Evolutionary conservation across 1,140 invertebrate species (phyloP), one percentile per base, ranked within the genome.

Genomic region (Diploscapter pachys): DNA sequence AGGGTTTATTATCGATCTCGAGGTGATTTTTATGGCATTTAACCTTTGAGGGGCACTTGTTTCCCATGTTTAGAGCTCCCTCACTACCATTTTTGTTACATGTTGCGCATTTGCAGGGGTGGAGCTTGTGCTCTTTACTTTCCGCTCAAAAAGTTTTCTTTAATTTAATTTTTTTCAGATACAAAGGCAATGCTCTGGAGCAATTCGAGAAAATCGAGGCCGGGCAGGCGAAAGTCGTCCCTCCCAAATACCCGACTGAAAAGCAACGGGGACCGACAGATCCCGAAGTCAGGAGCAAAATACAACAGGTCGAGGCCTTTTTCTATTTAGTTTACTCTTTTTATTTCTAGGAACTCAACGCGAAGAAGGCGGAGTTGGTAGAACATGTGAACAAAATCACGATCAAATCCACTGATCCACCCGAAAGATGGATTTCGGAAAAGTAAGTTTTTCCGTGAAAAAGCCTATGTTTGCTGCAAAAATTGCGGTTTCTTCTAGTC

Each of bases 351-450:
- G 73, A 81, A 64, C 49, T 82, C n/a, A 54, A 56, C 5, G 57
- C 62, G 55, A 82, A 82, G 73, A 53, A 82, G 61, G 74, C 76
- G 31, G 54, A 70, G n/a, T 68, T 82, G 8, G 68, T 82, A 51
- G 74, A 78, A 5, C 81, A 80, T 63, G 71, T 80, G 65, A 78
- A 73, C 49, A 78, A 82, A 75, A 77, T 82, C 49, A 75, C 50
- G 4, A 80, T 82, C 48, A 76, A 4, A 9, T 82, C 81, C 9
- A 72, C 66, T 6, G 76, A 81, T 72, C 80, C 80, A 8, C 78
- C 74, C 3, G 69, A 81, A 11, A 53, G 71, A 62, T 70, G 62
- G 62, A 70, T 70, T 9, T 78, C 71, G 3, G 59, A 52, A 3
- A 76, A 73, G 73, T 74, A 11, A 74, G 63, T 50, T 56, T 13